Base-by-base conservation (phyloP, 2,797 vertebrate genomes). In the Syngnathus rostellatus region DNA sequence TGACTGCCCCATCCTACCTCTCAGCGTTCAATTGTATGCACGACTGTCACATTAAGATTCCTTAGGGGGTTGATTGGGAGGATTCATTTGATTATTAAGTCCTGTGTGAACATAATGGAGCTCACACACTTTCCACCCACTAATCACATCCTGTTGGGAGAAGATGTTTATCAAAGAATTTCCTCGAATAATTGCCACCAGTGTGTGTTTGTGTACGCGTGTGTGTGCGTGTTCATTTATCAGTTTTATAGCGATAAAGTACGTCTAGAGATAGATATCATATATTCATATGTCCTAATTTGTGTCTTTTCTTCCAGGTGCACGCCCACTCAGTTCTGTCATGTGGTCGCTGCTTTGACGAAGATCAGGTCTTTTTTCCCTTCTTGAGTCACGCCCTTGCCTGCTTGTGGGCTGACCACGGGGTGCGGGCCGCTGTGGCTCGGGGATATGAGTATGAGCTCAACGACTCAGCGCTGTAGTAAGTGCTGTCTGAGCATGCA, bases 401-500 rank as follows among this genome's bases (percentile, higher is more conserved):
- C 83, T 89, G 85, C 66, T 79, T 89, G 72, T 88, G 87, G 88
- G 83, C 73, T 0, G 88, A 90, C 85, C 81, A 80, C 55, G 86
- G 87, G 0, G 89, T 91, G 68, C 77, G 79, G 68, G 72, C 77
- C 0, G 86, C 88, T 0, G 83, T 79, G 0, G 69, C 83, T 51
- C 75, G 88, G 1, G 89, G 89, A 8, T 90, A 87, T 16, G 88
- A 89, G 82, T 90, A 79, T 7, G 87, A 90, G 75, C 88, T 90
- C 62, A 91, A 90, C 51, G 88, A 91, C 86, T 91, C 89, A 0
- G 88, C 89, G 0, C 85, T 90, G 66, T 90, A 88, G 89, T 90
- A 74, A 90, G 89, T 88, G 76, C 50, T 62, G 45, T 25, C 4
- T 19, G 8, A n/a, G 17, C 41, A 41, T 64, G 41, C 71, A 46